These are phyloP conservation scores for Misgurnus mizolepis DNA, from an alignment of 2,113 vertebrate genomes.

Conservation along the genomic window DNA sequence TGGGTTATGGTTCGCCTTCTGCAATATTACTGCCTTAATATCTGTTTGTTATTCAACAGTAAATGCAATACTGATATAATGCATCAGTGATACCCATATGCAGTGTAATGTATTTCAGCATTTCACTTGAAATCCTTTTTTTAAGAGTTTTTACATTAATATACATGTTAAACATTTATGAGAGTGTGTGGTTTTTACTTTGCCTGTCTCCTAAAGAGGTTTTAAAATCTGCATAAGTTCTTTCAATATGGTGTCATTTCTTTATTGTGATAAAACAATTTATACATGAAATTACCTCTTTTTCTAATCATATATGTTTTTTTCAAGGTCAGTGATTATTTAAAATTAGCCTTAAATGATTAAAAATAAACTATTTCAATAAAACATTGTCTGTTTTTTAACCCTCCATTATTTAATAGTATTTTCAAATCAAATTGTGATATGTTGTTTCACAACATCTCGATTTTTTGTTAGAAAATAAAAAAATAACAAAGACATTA, in stretches of 20 bases:
- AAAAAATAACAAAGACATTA: no score
- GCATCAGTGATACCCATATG: not conserved
- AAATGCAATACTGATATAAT: slow-evolving; percentile 4
- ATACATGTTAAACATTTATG: not conserved
- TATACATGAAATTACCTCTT: slow-evolving; percentile 51
- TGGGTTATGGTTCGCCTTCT: not conserved
- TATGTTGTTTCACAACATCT: no score
- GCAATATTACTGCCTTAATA: not conserved
- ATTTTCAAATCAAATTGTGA: no score
- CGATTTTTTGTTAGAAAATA: no score
- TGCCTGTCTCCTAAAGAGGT: slow-evolving; percentile 45
- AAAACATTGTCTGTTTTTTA: not conserved
- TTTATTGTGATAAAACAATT: slow-evolving; percentile 30
- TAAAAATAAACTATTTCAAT: slow-evolving; percentile 20
- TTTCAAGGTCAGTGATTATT: slow-evolving; percentile 39
- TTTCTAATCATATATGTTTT: slow-evolving; percentile 64
- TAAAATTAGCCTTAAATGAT: slow-evolving; percentile 41
- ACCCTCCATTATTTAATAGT: not conserved
- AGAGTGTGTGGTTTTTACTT: slow-evolving; percentile 21
- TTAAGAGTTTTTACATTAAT: not conserved
- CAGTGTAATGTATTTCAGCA: not conserved
- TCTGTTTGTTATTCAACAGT: not conserved
- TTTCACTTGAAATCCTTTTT: not conserved
- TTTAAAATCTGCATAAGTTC: slow-evolving; percentile 29
- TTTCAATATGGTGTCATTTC: slow-evolving; percentile 1